phyloP scores from a whole-genome alignment of 2,113 vertebrate species.

The Carassius gibelio region DNA sequence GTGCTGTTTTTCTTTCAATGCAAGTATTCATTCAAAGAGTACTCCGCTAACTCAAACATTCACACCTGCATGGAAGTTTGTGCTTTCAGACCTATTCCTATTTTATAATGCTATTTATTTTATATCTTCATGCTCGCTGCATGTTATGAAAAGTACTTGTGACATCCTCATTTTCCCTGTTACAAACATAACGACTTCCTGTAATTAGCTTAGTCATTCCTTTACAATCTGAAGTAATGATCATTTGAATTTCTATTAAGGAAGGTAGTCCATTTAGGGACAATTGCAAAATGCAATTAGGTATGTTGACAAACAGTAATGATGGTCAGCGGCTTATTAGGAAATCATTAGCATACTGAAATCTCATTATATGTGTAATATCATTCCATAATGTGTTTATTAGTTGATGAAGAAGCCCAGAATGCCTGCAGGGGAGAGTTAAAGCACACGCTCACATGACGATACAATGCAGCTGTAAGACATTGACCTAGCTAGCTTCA shows the following conservation, averaged over 20 bases:
- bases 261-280: slow-evolving; percentile 56
- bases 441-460: not conserved
- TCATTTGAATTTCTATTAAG: slow-evolving; percentile 60
- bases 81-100: slow-evolving; percentile 17
- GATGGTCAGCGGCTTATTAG: slow-evolving; percentile 69
- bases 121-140: not conserved
- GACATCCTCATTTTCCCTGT: slow-evolving; percentile 43
- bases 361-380: slow-evolving; percentile 67
- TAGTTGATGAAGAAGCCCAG: slow-evolving; percentile 59
- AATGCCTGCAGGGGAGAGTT: slow-evolving; percentile 23
- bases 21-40: slow-evolving; percentile 10
- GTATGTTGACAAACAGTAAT: slow-evolving; percentile 65
- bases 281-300: slow-evolving; percentile 66
- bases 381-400: slow-evolving; percentile 61
- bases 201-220: slow-evolving; percentile 68
- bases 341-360: slow-evolving; percentile 66
- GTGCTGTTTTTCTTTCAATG: slow-evolving; percentile 24
- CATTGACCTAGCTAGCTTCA: slow-evolving; percentile 40
- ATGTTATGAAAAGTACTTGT: slow-evolving; percentile 8
- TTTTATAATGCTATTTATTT: not conserved
- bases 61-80: not conserved
- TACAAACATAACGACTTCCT: slow-evolving; percentile 52
- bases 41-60: not conserved
- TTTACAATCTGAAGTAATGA: slow-evolving; percentile 62
- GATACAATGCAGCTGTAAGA: not conserved